A percentile compares a stretch with the other conserved stretches of the same genome.
phyloP scores from a whole-genome alignment of 2,113 vertebrate species.

The Ctenodactylus gundi region DNA sequence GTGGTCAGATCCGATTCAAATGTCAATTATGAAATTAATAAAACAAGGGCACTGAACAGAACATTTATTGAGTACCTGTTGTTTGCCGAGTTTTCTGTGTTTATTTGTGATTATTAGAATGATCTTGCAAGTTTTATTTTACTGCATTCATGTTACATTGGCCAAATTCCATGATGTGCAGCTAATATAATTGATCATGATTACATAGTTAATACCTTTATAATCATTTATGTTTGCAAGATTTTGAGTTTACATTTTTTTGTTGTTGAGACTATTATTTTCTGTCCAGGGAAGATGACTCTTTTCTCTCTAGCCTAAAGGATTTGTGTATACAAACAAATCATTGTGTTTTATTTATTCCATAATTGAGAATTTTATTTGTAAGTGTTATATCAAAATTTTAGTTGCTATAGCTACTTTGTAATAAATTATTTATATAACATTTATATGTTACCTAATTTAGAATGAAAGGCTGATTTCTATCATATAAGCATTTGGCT shows the following conservation, averaged over 20 bases:
- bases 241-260: not conserved
- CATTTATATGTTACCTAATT: slow-evolving; percentile 3
- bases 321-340: not conserved
- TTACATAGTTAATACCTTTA: not conserved
- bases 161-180: not conserved
- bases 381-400: not conserved
- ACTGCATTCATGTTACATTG: not conserved
- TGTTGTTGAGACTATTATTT: not conserved
- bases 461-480: not conserved
- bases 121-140: not conserved
- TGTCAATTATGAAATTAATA: not conserved
- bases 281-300: not conserved
- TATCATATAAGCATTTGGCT: not conserved
- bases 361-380: not conserved
- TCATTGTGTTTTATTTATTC: not conserved
- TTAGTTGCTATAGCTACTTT: not conserved
- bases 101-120: not conserved
- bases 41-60: not conserved
- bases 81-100: not conserved
- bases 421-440: not conserved
- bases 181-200: not conserved
- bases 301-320: not conserved
- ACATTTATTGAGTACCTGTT: not conserved
- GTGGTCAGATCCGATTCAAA: not conserved
- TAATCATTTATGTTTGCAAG: not conserved